A percentile compares a stretch with the other conserved stretches of the same genome.
These are phyloP conservation scores for Xestia rhomboidea DNA, from an alignment of 2,888 invertebrate genomes.

Conservation along the genomic window DNA sequence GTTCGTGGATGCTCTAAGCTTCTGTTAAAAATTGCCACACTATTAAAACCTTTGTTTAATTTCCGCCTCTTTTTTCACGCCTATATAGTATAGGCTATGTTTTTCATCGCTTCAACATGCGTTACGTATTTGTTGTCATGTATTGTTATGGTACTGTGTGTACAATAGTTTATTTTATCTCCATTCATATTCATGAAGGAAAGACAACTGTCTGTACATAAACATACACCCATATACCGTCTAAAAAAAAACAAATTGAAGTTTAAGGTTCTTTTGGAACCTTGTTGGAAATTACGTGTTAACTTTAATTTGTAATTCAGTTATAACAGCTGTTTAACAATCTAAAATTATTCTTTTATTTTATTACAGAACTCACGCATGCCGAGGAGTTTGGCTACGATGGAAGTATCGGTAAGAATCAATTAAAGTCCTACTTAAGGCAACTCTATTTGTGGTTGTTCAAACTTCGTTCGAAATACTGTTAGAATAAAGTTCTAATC, in stretches of 20 bases:
- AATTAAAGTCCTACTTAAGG: constrained; percentile 16
- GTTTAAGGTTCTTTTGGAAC: constrained; percentile 8
- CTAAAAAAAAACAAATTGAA: background rate
- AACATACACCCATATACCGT: background rate
- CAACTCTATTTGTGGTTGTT: no score
- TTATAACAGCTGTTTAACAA: background rate
- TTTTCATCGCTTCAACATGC: constrained; percentile 4
- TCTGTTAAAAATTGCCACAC: background rate
- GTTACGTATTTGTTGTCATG: background rate
- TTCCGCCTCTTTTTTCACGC: constrained; percentile 6
- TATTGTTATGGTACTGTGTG: background rate
- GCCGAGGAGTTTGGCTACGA: constrained; percentile 91
- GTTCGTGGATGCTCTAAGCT: background rate
- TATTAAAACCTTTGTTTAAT: background rate
- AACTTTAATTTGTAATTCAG: constrained; percentile 22
- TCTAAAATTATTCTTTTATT: constrained; percentile 55
- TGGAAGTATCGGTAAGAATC: constrained; percentile 88
- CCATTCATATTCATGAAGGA: background rate
- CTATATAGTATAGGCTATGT: background rate
- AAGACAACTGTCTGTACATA: background rate
- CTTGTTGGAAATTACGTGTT: constrained; percentile 1
- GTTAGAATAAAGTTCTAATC: no score
- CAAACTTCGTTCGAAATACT: no score
- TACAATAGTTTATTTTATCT: background rate
- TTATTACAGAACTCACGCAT: constrained; percentile 77